Conservation (phyloP, 2,113 vertebrate species). For the Phaethornis superciliosus region DNA sequence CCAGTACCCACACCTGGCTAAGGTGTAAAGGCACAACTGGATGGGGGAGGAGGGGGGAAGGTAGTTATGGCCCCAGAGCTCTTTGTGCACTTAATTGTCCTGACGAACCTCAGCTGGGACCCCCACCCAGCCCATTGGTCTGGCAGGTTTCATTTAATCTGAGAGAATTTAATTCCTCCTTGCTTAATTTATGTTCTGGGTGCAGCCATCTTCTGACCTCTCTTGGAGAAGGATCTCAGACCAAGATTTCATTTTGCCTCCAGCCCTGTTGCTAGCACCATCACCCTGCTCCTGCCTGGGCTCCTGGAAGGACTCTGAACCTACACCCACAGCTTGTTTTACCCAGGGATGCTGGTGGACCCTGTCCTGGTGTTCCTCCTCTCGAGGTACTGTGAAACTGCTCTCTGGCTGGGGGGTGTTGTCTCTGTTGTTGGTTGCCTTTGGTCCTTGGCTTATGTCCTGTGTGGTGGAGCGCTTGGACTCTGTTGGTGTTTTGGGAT, state of each 20-base stretch:
- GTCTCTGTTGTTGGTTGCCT: neutral
- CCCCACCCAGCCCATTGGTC: neutral
- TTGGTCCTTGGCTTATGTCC: neutral
- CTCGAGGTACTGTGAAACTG: neutral
- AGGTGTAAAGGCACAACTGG: neutral
- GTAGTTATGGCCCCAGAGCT: neutral
- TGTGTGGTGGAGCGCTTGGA: neutral
- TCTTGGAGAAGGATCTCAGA: neutral
- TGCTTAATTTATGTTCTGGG: neutral
- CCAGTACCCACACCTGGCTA: neutral
- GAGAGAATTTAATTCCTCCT: fast-evolving
- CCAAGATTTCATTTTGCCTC: neutral
- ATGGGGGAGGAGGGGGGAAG: no score
- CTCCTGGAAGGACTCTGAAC: neutral
- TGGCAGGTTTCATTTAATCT: neutral
- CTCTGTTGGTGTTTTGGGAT: neutral
- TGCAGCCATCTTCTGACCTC: fast-evolving
- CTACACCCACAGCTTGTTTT: neutral
- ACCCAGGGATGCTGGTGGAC: neutral
- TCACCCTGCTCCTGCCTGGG: neutral
- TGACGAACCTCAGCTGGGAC: neutral
- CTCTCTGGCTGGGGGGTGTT: neutral
- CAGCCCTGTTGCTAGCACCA: neutral
- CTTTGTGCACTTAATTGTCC: neutral
- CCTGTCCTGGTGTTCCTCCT: neutral